These are phyloP conservation scores for Molothrus aeneus DNA, from an alignment of 2,797 vertebrate genomes.

Conservation along the genomic window DNA sequence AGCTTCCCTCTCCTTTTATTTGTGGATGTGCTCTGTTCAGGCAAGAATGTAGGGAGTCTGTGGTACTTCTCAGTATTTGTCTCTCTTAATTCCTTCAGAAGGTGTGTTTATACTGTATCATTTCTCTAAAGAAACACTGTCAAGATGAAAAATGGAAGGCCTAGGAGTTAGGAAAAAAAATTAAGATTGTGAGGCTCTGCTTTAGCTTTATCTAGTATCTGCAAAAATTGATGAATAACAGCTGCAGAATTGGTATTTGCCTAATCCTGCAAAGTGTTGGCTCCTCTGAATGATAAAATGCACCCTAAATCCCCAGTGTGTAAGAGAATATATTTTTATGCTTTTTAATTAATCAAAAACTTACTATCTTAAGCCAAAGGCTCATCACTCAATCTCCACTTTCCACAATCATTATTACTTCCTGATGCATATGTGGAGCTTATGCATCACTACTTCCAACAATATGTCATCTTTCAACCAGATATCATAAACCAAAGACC, in stretches of 20 bases:
- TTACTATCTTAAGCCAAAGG: neutral
- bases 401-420: neutral
- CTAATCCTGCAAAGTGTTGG: neutral
- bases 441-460: neutral
- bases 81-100: slow-evolving; percentile 46
- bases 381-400: neutral
- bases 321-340: neutral
- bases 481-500: neutral
- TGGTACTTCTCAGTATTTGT: neutral
- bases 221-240: slow-evolving; percentile 44
- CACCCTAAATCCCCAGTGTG: neutral
- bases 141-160: slow-evolving; percentile 47
- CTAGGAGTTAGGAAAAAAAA: slow-evolving; percentile 17
- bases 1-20: neutral
- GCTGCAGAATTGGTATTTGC: slow-evolving; percentile 37
- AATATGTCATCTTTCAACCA: neutral
- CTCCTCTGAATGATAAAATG: neutral
- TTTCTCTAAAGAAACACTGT: slow-evolving; percentile 59
- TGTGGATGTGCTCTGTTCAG: neutral
- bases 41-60: neutral
- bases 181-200: neutral
- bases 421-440: neutral
- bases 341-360: slow-evolving; percentile 28
- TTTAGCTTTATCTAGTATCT: slow-evolving; percentile 30
- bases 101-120: slow-evolving; percentile 31